Evolutionary conservation across 2,113 vertebrate species (phyloP).

Genomic region (Saguinus imperator): DNA sequence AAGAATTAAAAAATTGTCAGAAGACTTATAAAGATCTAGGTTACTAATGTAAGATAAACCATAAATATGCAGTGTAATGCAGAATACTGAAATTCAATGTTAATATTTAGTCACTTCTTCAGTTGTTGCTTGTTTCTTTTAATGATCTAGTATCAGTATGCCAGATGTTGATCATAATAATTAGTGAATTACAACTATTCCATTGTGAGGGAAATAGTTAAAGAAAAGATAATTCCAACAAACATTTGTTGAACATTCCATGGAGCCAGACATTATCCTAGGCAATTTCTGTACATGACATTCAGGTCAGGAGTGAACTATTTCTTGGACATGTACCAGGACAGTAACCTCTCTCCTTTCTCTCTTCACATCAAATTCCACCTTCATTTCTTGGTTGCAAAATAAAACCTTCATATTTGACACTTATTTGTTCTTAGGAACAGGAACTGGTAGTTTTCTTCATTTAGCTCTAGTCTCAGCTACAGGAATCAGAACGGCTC

Average conservation of each 20-base stretch:
- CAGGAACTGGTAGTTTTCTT: background rate
- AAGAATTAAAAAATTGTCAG: slow-evolving; percentile 55
- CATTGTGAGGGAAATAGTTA: background rate
- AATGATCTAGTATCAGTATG: slow-evolving; percentile 10
- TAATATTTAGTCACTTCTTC: slow-evolving; percentile 19
- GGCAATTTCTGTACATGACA: slow-evolving; percentile 10
- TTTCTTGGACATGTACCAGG: background rate
- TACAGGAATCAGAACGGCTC: background rate
- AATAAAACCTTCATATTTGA: slow-evolving; percentile 6
- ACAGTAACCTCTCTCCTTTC: background rate
- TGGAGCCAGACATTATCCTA: background rate
- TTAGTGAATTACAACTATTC: slow-evolving; percentile 23
- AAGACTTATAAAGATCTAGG: slow-evolving; percentile 13
- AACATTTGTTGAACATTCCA: background rate
- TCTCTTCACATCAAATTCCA: background rate
- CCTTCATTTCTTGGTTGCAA: background rate
- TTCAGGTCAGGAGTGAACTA: background rate
- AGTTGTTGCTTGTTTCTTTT: slow-evolving; percentile 8
- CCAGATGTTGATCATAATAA: background rate
- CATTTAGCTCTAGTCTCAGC: slow-evolving; percentile 1
- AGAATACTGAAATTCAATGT: background rate
- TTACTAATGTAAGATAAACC: slow-evolving; percentile 44
- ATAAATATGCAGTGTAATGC: background rate
- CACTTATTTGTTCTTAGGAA: background rate
- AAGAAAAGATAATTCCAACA: background rate